Percentiles rank a stretch among this genome's conserved stretches.
phyloP scores from a whole-genome alignment of 2,888 invertebrate species.

The Hetaerina titia region DNA sequence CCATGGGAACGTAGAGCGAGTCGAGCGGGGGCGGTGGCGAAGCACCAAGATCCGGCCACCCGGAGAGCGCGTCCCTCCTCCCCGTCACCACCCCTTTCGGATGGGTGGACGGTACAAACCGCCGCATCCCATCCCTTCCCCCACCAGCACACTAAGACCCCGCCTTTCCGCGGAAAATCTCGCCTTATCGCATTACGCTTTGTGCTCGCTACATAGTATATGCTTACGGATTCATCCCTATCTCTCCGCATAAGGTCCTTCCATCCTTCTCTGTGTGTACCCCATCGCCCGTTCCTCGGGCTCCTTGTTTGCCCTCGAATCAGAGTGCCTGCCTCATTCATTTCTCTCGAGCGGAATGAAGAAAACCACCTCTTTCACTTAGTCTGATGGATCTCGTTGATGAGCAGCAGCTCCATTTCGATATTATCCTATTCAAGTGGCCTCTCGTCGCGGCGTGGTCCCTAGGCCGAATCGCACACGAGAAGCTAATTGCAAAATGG shows the following conservation, averaged over 20 bases:
- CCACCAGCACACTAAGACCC: background rate
- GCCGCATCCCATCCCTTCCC: background rate
- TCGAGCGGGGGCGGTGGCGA: background rate
- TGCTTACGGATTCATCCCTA: background rate
- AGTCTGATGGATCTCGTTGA: background rate
- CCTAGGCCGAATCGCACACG: background rate
- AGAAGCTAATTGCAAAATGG: background rate
- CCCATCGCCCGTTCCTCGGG: background rate
- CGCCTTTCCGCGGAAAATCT: constrained; percentile 18
- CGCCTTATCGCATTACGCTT: constrained; percentile 25
- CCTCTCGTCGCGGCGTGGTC: background rate
- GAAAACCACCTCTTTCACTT: background rate
- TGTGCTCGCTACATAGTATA: background rate
- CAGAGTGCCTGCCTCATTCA: constrained; percentile 3
- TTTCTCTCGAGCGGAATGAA: background rate
- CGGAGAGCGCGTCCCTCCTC: background rate
- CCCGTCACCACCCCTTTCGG: background rate
- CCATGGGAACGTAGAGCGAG: background rate
- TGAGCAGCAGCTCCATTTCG: background rate
- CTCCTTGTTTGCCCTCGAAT: background rate
- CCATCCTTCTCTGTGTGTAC: too few species aligned
- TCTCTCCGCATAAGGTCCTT: background rate
- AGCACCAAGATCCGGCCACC: background rate
- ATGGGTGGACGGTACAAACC: too few species aligned
- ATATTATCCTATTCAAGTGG: background rate